These are phyloP conservation scores for Eudorcas thomsonii DNA, from an alignment of 2,113 vertebrate species.

Conservation along the genomic window DNA sequence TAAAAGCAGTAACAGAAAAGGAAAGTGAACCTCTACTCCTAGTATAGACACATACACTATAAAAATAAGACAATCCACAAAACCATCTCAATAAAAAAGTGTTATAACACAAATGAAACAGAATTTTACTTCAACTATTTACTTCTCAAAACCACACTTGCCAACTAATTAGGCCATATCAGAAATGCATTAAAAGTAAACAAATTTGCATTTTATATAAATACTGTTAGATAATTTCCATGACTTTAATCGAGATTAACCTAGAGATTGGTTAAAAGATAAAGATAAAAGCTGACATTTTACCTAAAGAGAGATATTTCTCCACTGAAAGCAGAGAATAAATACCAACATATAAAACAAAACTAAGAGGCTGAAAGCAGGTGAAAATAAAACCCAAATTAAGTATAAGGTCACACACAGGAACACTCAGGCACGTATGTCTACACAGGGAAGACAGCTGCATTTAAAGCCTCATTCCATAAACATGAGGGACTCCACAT, in stretches of 20 bases:
- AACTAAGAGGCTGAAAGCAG: not conserved
- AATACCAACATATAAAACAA: slow-evolving; percentile 10
- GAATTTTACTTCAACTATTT: slow-evolving; percentile 30
- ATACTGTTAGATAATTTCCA: not conserved
- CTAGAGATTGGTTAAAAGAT: slow-evolving; percentile 12
- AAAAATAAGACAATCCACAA: not conserved
- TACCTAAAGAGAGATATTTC: slow-evolving; percentile 22
- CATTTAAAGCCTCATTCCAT: slow-evolving; percentile 5
- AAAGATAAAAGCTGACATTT: slow-evolving; percentile 37
- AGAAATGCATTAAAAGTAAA: slow-evolving; percentile 24
- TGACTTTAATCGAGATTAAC: not conserved
- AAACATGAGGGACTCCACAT: not conserved
- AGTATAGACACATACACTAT: not conserved
- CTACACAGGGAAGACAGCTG: not conserved
- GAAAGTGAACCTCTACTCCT: slow-evolving; percentile 25
- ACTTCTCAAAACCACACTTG: slow-evolving; percentile 16
- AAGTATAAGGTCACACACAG: not conserved
- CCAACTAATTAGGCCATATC: not conserved
- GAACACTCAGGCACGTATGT: not conserved
- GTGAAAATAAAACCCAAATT: slow-evolving; percentile 2
- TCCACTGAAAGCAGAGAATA: not conserved
- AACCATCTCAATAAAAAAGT: slow-evolving; percentile 24
- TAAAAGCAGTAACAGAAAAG: slow-evolving; percentile 63
- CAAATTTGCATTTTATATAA: slow-evolving; percentile 23
- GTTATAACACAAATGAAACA: slow-evolving; percentile 30